phyloP scores from a whole-genome alignment of 2,113 vertebrate genomes.

The Chauna torquata region DNA sequence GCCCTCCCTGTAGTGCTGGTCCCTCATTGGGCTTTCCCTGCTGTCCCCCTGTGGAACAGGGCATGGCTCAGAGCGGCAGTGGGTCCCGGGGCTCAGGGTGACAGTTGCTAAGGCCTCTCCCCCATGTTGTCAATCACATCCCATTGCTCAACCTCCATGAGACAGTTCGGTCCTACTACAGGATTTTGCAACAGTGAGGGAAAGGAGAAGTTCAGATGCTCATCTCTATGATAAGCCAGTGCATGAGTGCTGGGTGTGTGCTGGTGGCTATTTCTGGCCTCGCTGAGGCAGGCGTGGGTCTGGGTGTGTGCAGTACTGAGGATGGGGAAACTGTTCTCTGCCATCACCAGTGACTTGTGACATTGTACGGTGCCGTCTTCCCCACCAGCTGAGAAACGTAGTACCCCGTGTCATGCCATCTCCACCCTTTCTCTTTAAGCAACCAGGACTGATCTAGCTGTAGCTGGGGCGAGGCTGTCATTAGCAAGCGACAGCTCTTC shows the following conservation, averaged over 20 bases:
- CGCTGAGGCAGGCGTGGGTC: not conserved
- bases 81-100: not conserved
- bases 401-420: not conserved
- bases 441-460: not conserved
- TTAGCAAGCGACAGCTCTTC: not conserved
- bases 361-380: not conserved
- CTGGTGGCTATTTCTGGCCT: not conserved
- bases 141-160: not conserved
- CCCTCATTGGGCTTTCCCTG: not conserved
- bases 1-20: not conserved
- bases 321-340: not conserved
- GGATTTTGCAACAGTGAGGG: not conserved
- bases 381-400: not conserved
- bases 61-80: not conserved
- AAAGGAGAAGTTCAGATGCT: not conserved
- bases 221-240: not conserved
- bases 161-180: not conserved
- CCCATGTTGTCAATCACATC: not conserved
- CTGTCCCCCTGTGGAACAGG: not conserved
- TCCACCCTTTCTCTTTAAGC: not conserved
- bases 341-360: rapidly evolving
- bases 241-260: not conserved
- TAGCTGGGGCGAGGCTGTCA: not conserved
- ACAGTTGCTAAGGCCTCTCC: not conserved
- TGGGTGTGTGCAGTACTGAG: not conserved